Conservation (phyloP, 2,888 invertebrate species). For the Leptopilina syphax region DNA sequence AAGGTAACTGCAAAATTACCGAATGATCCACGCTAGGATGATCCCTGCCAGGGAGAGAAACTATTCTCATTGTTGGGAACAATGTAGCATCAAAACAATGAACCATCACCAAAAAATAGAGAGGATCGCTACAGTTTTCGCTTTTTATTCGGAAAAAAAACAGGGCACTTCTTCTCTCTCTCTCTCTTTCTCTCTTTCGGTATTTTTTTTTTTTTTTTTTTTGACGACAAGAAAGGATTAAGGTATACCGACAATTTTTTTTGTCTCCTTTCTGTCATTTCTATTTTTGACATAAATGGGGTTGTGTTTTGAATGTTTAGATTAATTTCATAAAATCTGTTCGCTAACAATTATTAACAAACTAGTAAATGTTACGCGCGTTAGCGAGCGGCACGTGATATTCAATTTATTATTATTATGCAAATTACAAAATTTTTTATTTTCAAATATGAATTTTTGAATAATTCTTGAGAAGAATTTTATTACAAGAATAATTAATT, state of each 20-base stretch:
- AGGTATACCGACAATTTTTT: not conserved
- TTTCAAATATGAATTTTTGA: too few relatives aligned
- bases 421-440: too few relatives aligned
- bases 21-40: slow-evolving; percentile 69
- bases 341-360: too few relatives aligned
- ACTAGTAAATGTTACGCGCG: too few relatives aligned
- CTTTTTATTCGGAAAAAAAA: slow-evolving; percentile 32
- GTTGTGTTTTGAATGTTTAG: too few relatives aligned
- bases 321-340: too few relatives aligned
- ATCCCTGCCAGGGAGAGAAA: slow-evolving; percentile 56
- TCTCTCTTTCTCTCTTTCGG: not conserved
- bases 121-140: slow-evolving; percentile 48
- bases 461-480: too few relatives aligned
- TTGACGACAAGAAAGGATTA: slow-evolving; percentile 3
- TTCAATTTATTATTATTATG: too few relatives aligned
- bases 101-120: slow-evolving; percentile 48
- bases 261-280: too few relatives aligned
- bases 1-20: slow-evolving; percentile 67
- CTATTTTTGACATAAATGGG: too few relatives aligned
- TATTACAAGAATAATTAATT: too few relatives aligned
- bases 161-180: not conserved
- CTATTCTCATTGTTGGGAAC: slow-evolving; percentile 52
- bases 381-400: too few relatives aligned
- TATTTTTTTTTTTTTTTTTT: not conserved
- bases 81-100: slow-evolving; percentile 52